These are phyloP conservation scores for Pteropus rufus DNA, from an alignment of 2,797 vertebrate genomes.

Conservation along the genomic window DNA sequence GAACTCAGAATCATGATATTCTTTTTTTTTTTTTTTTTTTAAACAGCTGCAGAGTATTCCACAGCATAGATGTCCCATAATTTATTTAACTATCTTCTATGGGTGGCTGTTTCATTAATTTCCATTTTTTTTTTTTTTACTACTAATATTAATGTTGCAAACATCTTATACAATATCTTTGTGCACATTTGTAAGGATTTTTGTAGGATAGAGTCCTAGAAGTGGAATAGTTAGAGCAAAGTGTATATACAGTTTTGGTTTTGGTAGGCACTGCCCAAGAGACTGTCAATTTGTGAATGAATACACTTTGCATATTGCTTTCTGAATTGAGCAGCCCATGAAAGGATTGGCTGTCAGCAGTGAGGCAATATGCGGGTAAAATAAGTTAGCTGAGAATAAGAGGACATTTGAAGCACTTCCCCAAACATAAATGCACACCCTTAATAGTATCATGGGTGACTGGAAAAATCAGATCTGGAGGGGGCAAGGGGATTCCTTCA, in stretches of 20 bases:
- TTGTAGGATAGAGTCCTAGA: not conserved
- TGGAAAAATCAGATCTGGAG: conserved; percentile 11
- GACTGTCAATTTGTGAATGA: not conserved
- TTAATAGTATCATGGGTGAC: not conserved
- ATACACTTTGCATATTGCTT: not conserved
- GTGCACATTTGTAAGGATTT: not conserved
- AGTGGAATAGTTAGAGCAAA: not conserved
- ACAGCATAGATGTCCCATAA: not conserved
- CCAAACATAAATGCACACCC: not conserved
- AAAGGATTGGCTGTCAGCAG: not conserved
- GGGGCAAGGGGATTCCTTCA: conserved; percentile 33
- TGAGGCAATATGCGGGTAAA: not conserved
- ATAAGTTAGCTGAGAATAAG: conserved; percentile 34
- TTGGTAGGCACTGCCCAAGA: not conserved
- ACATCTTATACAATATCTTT: not conserved
- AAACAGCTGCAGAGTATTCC: not conserved
- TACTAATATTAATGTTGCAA: not conserved
- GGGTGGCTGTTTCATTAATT: not conserved
- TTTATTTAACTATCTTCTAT: not conserved
- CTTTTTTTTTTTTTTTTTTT: not conserved
- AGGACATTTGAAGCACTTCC: conserved; percentile 45
- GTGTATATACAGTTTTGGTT: not conserved
- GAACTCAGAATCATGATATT: not conserved
- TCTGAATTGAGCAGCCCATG: conserved; percentile 1
- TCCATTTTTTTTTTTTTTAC: not conserved